phyloP scores from a whole-genome alignment of 2,797 vertebrate species.

The Furcifer pardalis region DNA sequence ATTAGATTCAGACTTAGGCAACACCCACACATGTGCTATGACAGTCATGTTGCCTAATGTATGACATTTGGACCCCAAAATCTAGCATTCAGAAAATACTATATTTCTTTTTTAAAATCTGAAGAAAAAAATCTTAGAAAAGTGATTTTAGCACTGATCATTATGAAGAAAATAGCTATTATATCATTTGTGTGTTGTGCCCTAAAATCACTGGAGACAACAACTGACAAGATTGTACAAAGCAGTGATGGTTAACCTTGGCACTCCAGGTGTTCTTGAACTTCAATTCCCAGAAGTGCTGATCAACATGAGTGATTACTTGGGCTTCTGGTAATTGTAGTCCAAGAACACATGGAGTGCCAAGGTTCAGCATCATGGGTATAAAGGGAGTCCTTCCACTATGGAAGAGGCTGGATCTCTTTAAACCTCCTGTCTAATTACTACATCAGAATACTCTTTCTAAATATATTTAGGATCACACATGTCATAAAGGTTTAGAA shows the following conservation, averaged over 20 bases:
- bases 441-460: background rate
- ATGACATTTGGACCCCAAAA: background rate
- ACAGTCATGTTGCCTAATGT: too few relatives aligned
- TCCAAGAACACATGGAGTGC: too few relatives aligned
- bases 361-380: too few relatives aligned
- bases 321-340: too few relatives aligned
- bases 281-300: too few relatives aligned
- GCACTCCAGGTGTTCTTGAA: too few relatives aligned
- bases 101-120: background rate
- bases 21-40: background rate
- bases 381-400: background rate
- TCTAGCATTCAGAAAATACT: background rate
- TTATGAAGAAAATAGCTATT: background rate
- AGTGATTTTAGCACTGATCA: background rate
- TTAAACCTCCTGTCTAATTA: background rate
- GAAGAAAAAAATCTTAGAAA: background rate
- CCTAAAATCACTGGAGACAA: background rate
- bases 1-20: background rate
- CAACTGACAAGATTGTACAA: background rate
- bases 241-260: too few relatives aligned
- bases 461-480: background rate
- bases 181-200: background rate
- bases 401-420: background rate
- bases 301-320: too few relatives aligned
- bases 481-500: background rate